Evolutionary conservation across 1,140 invertebrate genomes (phyloP).

Genomic region (Augochlora pura): DNA sequence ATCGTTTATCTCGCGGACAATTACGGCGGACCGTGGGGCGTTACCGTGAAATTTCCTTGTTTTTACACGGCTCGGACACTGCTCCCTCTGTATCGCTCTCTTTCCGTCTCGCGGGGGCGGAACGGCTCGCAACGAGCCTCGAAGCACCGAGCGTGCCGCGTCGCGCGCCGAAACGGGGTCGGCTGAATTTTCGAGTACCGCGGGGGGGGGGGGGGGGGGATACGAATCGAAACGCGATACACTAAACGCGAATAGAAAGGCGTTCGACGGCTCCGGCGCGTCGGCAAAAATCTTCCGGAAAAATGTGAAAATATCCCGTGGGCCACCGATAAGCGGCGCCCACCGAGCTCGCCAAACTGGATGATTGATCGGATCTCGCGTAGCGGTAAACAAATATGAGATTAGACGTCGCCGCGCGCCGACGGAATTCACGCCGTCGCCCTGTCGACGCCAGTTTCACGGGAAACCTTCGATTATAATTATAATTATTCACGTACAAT

Average conservation of each 20-base stretch:
- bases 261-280: slow-evolving; percentile 24
- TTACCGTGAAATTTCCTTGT: neutral
- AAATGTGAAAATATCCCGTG: slow-evolving; percentile 34
- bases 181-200: too few relatives aligned
- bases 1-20: neutral
- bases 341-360: neutral
- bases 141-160: too few relatives aligned
- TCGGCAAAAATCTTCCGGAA: slow-evolving; percentile 7
- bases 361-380: slow-evolving; percentile 32
- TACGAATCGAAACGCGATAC: neutral
- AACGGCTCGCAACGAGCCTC: too few relatives aligned
- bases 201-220: too few relatives aligned
- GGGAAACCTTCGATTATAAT: too few relatives aligned
- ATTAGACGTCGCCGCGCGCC: neutral
- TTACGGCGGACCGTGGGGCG: neutral
- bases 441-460: too few relatives aligned
- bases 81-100: too few relatives aligned
- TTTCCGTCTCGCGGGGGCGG: too few relatives aligned
- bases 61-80: too few relatives aligned
- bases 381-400: slow-evolving; percentile 38
- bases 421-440: too few relatives aligned
- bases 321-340: slow-evolving; percentile 23
- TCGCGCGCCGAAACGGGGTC: too few relatives aligned
- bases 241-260: slow-evolving; percentile 32
- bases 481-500: too few relatives aligned